Conservation (phyloP, 2,113 vertebrate species). For the Bettongia penicillata region DNA sequence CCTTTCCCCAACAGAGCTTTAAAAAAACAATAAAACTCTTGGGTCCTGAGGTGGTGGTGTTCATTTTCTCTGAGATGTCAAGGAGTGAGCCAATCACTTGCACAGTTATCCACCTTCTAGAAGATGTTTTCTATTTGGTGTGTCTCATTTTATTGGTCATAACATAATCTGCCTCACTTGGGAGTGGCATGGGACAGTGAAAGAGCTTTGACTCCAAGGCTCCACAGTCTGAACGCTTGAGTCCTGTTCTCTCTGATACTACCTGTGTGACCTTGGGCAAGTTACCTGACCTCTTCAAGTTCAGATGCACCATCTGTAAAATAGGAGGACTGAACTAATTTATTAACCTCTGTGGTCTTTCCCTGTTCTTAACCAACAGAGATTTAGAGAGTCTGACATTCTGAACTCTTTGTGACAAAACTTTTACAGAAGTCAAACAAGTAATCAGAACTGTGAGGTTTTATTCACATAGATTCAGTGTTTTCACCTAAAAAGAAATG, state of each 20-base stretch:
- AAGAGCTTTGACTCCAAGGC: neutral
- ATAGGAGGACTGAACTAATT: neutral
- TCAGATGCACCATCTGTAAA: neutral
- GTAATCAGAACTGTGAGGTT: neutral
- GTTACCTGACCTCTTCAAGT: too few species aligned
- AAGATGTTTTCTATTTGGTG: too few species aligned
- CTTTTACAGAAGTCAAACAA: neutral
- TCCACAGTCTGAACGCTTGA: neutral
- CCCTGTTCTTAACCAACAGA: neutral
- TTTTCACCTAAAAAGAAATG: neutral
- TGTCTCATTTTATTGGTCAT: neutral
- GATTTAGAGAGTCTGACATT: neutral
- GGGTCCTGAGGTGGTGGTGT: neutral
- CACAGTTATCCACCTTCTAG: too few species aligned
- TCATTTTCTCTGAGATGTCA: neutral
- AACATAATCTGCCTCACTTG: neutral
- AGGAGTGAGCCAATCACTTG: too few species aligned
- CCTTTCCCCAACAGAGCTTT: neutral
- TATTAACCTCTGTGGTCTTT: neutral
- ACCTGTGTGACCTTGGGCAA: too few species aligned
- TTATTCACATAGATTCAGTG: neutral
- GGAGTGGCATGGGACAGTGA: neutral
- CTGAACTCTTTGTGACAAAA: neutral
- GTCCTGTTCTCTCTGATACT: neutral
- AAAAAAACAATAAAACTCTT: neutral